Conservation (phyloP, 2,113 vertebrate genomes). For the Eretmochelys imbricata region DNA sequence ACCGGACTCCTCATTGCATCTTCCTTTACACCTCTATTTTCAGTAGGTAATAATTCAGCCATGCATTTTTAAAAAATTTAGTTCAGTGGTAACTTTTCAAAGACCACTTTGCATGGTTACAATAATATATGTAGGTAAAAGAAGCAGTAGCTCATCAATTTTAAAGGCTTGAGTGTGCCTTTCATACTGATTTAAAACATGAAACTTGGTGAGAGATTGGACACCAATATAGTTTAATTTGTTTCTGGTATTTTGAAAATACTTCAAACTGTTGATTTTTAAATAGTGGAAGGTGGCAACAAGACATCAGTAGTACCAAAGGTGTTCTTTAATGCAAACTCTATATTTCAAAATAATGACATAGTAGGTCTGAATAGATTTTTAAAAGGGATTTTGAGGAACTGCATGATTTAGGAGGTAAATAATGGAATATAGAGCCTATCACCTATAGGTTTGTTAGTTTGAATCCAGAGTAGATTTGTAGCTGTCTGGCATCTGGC, state of each 20-base stretch:
- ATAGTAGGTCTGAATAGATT: not conserved
- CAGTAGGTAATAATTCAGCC: not conserved
- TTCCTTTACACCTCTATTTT: not conserved
- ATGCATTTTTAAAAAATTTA: not conserved
- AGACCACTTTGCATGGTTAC: not conserved
- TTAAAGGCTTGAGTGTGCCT: not conserved
- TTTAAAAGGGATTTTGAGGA: not conserved
- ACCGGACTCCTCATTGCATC: not conserved
- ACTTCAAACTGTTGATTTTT: not conserved
- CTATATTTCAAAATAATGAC: not conserved
- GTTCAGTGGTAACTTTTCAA: not conserved
- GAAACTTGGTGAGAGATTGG: not conserved
- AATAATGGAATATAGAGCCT: not conserved
- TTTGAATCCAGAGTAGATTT: not conserved
- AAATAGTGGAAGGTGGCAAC: not conserved
- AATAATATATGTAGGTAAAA: not conserved
- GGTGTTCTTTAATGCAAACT: not conserved
- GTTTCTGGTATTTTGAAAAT: not conserved
- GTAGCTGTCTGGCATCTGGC: not conserved
- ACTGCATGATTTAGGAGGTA: not conserved
- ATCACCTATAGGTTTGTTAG: not conserved
- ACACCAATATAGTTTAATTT: not conserved
- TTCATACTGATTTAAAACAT: not conserved
- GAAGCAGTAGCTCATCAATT: not conserved
- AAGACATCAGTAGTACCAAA: not conserved